A percentile compares a stretch with the other conserved stretches of the same genome.
Evolutionary conservation across 2,797 vertebrate genomes (phyloP).

Genomic region (Takifugu rubripes): DNA sequence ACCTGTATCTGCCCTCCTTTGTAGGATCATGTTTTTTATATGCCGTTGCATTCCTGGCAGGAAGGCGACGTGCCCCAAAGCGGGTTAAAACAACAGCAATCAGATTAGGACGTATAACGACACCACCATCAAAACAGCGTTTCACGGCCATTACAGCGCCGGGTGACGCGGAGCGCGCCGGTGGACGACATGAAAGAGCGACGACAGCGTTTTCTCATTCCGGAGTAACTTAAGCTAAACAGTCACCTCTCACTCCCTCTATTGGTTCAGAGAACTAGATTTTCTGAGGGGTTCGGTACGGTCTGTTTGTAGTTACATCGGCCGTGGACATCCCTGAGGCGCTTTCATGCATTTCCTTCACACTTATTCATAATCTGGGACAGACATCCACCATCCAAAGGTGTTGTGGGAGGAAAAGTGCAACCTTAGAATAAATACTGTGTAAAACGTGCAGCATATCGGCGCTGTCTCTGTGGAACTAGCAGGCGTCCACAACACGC

Average conservation of each 20-base stretch:
- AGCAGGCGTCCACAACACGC: constrained; percentile 4
- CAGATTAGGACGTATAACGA: constrained; percentile 74
- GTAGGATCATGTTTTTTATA: constrained; percentile 15
- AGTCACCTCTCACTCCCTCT: constrained; percentile 63
- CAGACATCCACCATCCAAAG: constrained; percentile 55
- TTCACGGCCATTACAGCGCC: constrained; percentile 63
- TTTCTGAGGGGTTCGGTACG: constrained; percentile 68
- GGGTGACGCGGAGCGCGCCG: constrained; percentile 50
- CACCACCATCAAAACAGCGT: constrained; percentile 76
- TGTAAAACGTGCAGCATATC: not conserved
- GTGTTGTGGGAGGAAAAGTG: constrained; percentile 31
- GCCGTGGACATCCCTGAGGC: constrained; percentile 67
- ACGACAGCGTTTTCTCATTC: constrained; percentile 82
- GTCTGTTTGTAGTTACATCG: constrained; percentile 82
- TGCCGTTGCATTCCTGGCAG: constrained; percentile 57
- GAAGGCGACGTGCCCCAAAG: constrained; percentile 72
- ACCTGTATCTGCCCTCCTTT: constrained; percentile 26
- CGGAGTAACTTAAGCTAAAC: constrained; percentile 79
- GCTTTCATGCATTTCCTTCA: constrained; percentile 75
- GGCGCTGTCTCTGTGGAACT: not conserved
- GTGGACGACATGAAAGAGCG: constrained; percentile 73
- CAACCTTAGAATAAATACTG: constrained; percentile 30
- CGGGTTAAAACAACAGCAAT: constrained; percentile 66
- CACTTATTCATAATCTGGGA: constrained; percentile 76
- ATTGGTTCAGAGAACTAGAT: constrained; percentile 69